Evolutionary conservation across 2,113 vertebrate species (phyloP), one percentile per base, ranked within the genome.

Genomic region (Phoxinus phoxinus): DNA sequence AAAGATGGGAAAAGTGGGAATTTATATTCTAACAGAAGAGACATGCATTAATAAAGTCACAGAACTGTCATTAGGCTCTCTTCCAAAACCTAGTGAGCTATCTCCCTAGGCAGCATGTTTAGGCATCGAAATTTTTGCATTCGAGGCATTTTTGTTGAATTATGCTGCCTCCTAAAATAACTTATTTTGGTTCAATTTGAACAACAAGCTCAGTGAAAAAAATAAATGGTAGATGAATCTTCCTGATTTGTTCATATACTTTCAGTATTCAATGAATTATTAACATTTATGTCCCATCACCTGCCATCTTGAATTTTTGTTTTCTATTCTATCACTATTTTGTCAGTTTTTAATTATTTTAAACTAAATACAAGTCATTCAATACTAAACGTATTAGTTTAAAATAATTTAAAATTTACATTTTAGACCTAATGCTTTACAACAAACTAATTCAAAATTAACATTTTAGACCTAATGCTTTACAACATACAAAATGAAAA

Each of bases 21-120:
- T 69, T 69, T 69, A 69, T 69, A 32, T 51, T 71, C 19, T 32
- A 67, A 71, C n/a, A 6, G 17, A 53, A 53, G 80, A 56, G 46
- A 35, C 32, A 41, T 15, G 61, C 11, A 1, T 69, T 72, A 19
- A 56, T 11, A 41, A 41, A 72, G 30, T 21, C 30, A n/a, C 41
- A 71, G 67, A 71, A 71, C 67, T 41, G 74, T 48, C 27, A 76
- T 76, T 76, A 76, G 74, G 74, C 46, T 76, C 13, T 21, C 17
- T 76, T 76, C 46, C 46, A 76, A 19, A 51, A 53, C 3, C 74
- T 32, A 32, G 44, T 76, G 74, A 76, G 25, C 44, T 6, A 27
- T 76, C 74, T 53, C 74, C 19, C 23, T 46, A 74, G n/a, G 71
- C 41, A 76, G 74, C 74, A 75, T 48, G 46, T 75, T 75, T 15